These are phyloP conservation scores for Etia nguti DNA, from an alignment of 2,113 vertebrate genomes.

Conservation along the genomic window DNA sequence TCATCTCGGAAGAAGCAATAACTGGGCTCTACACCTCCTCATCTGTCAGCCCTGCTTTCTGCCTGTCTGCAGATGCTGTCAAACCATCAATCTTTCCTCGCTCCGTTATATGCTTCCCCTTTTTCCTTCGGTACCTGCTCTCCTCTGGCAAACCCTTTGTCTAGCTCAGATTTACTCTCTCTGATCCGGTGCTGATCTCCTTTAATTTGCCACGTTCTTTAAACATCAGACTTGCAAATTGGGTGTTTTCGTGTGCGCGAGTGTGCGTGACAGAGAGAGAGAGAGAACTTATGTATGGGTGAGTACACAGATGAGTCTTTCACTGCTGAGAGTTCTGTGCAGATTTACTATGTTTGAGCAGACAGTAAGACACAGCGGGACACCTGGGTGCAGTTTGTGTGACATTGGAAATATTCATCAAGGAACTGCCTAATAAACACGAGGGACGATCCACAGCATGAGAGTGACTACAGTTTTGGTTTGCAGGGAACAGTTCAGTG, in stretches of 20 bases:
- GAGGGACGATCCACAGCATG: neutral
- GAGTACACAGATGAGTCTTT: neutral
- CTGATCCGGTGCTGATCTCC: neutral
- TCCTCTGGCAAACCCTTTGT: neutral
- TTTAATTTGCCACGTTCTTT: neutral
- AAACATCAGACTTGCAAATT: neutral
- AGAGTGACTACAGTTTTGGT: neutral
- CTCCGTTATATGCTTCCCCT: neutral
- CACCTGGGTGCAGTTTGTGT: neutral
- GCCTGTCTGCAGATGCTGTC: slow-evolving; percentile 58
- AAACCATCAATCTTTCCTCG: slow-evolving; percentile 43
- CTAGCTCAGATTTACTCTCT: slow-evolving; percentile 21
- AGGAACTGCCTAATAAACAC: slow-evolving; percentile 1
- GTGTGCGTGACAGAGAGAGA: neutral
- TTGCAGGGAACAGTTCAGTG: slow-evolving; percentile 16
- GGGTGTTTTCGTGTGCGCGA: neutral
- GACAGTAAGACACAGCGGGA: neutral
- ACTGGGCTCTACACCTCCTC: slow-evolving; percentile 36
- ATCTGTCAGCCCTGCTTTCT: slow-evolving; percentile 50
- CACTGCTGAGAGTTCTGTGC: neutral
- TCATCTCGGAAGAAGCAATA: slow-evolving; percentile 45
- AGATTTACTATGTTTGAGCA: neutral
- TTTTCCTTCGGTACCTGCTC: neutral
- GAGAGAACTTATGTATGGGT: neutral
- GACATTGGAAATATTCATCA: slow-evolving; percentile 20